phyloP scores from a whole-genome alignment of 2,113 vertebrate genomes.

The Scomber japonicus region DNA sequence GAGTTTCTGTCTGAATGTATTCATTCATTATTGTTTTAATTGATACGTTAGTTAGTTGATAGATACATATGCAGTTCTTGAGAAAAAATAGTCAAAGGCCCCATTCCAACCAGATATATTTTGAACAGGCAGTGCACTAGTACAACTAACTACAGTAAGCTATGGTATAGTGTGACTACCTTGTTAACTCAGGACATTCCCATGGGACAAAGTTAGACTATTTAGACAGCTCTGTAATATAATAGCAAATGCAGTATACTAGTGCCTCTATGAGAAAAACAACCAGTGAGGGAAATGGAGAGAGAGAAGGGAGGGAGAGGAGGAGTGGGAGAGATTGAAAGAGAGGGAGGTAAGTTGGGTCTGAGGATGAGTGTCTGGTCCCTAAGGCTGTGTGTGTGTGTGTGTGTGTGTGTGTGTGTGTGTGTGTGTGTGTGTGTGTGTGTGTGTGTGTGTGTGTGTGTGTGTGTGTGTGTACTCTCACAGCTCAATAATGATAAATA shows the following conservation, averaged over 20 bases:
- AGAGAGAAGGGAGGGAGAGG: constrained; percentile 21
- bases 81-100: too few relatives aligned
- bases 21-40: too few relatives aligned
- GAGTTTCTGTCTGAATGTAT: too few relatives aligned
- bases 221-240: constrained; percentile 53
- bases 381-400: constrained; percentile 63
- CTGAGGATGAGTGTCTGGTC: constrained; percentile 73
- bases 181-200: constrained; percentile 43
- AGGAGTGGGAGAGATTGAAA: constrained; percentile 30
- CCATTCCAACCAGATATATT: too few relatives aligned
- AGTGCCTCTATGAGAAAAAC: constrained; percentile 46
- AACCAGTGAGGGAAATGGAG: constrained; percentile 24
- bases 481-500: constrained; percentile 84
- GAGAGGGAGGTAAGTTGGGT: constrained; percentile 58
- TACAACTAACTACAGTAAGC: not conserved
- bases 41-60: too few relatives aligned
- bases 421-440: constrained; percentile 29
- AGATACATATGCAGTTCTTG: too few relatives aligned
- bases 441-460: constrained; percentile 20
- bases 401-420: constrained; percentile 26
- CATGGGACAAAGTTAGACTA: constrained; percentile 44
- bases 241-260: constrained; percentile 37
- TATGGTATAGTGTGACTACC: constrained; percentile 8
- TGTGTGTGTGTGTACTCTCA: constrained; percentile 68
- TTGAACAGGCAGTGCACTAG: too few relatives aligned